These are phyloP conservation scores for Actenoides hombroni DNA, from an alignment of 2,113 vertebrate species.

Conservation along the genomic window DNA sequence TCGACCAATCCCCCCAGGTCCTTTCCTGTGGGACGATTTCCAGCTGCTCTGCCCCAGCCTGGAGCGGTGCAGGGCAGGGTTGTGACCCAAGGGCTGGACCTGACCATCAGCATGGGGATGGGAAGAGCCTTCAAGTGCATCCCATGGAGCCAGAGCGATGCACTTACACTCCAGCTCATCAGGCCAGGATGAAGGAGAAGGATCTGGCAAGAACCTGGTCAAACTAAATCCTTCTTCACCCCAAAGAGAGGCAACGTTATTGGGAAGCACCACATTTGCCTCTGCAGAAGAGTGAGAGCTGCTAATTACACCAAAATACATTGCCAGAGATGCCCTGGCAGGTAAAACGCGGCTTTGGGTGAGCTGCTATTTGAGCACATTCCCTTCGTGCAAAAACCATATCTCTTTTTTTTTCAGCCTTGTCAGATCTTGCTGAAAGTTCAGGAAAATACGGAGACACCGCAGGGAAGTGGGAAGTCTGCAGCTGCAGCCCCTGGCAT, in stretches of 20 bases:
- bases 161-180: neutral
- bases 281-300: accelerated
- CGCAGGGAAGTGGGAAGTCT: accelerated
- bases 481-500: neutral
- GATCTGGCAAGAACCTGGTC: neutral
- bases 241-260: neutral
- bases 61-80: neutral
- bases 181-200: neutral
- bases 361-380: accelerated
- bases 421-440: accelerated
- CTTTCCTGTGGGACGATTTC: neutral
- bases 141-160: accelerated
- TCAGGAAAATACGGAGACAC: neutral
- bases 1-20: neutral
- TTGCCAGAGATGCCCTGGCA: neutral
- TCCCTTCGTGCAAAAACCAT: accelerated
- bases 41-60: neutral
- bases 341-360: accelerated
- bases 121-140: neutral
- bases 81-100: neutral
- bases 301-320: accelerated
- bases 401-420: neutral
- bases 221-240: neutral
- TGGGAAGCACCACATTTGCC: accelerated
- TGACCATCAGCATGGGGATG: neutral